These are phyloP conservation scores for Spilogale gracilis DNA, from an alignment of 2,113 vertebrate genomes.

Conservation along the genomic window DNA sequence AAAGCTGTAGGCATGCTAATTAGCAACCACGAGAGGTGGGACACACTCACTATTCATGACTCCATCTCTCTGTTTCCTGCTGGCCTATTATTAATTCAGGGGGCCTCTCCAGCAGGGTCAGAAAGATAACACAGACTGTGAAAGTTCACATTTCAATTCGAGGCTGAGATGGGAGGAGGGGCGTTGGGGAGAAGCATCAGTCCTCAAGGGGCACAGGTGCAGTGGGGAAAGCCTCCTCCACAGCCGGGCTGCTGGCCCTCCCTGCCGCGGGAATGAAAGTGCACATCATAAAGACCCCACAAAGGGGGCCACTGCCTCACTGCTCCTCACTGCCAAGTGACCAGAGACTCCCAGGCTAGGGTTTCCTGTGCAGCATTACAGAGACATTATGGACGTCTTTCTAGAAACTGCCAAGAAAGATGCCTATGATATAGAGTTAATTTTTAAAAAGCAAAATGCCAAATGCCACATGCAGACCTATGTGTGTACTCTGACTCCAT, in stretches of 20 bases:
- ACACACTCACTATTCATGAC: slow-evolving; percentile 75
- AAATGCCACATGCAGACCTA: not conserved
- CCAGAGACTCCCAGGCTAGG: not conserved
- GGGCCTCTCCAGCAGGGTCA: slow-evolving; percentile 48
- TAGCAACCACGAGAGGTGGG: slow-evolving; percentile 30
- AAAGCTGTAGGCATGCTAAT: slow-evolving; percentile 81
- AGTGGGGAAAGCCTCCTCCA: not conserved
- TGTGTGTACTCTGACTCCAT: not conserved
- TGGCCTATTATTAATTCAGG: slow-evolving; percentile 87
- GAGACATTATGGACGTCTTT: not conserved
- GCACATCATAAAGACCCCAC: fast-evolving
- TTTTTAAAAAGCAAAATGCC: not conserved
- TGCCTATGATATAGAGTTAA: too few species aligned
- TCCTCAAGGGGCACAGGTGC: fast-evolving
- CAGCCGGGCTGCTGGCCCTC: not conserved
- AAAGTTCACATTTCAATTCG: slow-evolving; percentile 82
- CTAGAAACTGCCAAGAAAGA: not conserved
- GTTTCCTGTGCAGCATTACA: not conserved
- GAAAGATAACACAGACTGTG: slow-evolving; percentile 70
- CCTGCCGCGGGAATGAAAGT: not conserved
- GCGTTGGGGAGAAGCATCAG: not conserved
- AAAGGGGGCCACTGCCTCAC: fast-evolving
- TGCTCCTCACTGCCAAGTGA: not conserved
- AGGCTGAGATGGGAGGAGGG: slow-evolving; percentile 11
- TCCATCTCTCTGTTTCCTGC: slow-evolving; percentile 84